phyloP scores from a whole-genome alignment of 2,113 vertebrate genomes.

The Gopherus evgoodei region DNA sequence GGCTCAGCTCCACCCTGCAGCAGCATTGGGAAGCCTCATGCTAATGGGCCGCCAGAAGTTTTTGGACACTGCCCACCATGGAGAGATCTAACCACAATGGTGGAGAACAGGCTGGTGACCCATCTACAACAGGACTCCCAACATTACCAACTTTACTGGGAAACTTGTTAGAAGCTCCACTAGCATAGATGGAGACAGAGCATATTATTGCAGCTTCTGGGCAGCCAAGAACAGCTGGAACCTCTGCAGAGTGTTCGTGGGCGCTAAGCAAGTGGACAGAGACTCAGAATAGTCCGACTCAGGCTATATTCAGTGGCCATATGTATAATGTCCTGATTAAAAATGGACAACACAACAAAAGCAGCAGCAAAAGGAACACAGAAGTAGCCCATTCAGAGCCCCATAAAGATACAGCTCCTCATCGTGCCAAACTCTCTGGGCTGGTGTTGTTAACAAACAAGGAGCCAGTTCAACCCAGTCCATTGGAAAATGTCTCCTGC shows the following conservation, averaged over 20 bases:
- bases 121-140: background rate
- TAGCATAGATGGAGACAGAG: background rate
- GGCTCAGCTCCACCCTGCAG: background rate
- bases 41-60: background rate
- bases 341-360: constrained; percentile 46
- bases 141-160: background rate
- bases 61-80: background rate
- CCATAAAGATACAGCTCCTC: background rate
- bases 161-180: background rate
- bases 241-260: background rate
- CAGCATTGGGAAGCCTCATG: background rate
- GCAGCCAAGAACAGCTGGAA: constrained; percentile 4
- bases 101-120: background rate
- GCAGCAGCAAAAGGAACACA: fast-evolving
- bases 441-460: background rate
- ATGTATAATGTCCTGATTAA: background rate
- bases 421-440: constrained; percentile 19
- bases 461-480: background rate
- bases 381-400: background rate
- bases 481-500: constrained; percentile 18
- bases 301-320: constrained; percentile 1
- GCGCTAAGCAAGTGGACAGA: constrained; percentile 28
- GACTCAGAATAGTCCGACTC: background rate
- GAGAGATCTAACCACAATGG: background rate
- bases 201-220: background rate